Conservation (phyloP, 2,113 vertebrate species). For the Callocephalon fimbriatum region DNA sequence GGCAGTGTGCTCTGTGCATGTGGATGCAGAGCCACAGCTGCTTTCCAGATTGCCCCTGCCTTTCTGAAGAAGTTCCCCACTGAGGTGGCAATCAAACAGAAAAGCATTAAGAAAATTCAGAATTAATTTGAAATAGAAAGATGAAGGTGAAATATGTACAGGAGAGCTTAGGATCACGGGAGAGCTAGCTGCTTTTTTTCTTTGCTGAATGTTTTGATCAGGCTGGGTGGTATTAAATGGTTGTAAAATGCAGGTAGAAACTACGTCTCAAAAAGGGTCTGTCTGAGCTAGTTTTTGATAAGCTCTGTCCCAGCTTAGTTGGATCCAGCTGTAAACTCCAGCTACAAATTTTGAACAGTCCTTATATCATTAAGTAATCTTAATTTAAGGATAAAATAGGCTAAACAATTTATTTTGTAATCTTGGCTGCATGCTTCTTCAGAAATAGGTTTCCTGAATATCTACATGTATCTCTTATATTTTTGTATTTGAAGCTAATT, state of each 20-base stretch:
- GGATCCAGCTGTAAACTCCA: neutral
- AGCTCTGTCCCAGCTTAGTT: neutral
- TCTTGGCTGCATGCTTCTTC: neutral
- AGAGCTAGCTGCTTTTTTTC: neutral
- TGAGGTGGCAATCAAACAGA: neutral
- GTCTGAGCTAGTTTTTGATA: neutral
- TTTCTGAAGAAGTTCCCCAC: neutral
- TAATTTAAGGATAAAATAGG: neutral
- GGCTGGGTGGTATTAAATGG: neutral
- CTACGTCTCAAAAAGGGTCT: neutral
- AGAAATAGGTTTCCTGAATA: neutral
- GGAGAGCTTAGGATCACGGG: neutral
- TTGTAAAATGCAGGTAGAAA: neutral
- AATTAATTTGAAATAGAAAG: neutral
- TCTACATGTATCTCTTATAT: neutral
- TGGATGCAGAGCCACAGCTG: neutral
- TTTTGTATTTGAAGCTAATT: neutral
- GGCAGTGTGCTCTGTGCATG: rapidly evolving
- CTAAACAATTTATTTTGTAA: neutral
- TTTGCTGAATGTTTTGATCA: neutral
- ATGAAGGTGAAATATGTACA: neutral
- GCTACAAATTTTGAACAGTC: neutral
- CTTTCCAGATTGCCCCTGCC: neutral
- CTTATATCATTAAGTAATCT: neutral
- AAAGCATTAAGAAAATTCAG: neutral